Evolutionary conservation across 2,113 vertebrate species (phyloP), one percentile per base, ranked within the genome.

Genomic region (Phaetusa simplex): DNA sequence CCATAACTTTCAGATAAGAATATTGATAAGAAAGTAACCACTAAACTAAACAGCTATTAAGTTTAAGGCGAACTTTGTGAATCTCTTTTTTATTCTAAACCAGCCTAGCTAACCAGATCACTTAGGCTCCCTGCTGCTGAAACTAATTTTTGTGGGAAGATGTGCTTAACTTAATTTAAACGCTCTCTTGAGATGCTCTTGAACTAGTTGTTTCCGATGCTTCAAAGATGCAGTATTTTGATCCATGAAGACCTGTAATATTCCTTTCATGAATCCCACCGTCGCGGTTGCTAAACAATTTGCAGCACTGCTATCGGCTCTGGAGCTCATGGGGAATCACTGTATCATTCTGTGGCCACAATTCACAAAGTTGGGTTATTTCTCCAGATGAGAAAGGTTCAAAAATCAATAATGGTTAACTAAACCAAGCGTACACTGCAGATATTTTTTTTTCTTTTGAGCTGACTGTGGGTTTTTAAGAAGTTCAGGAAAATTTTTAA

Each of bases 221-320:
- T 85, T 90, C 78, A 72, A 45, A 91, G 79, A 49, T 58, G 58
- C 91, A 82, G 40, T 53, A 29, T 91, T 95, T 91, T 93, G 87
- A 95, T 94, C 84, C 73, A 36, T 85, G 81, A 94, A 95, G 84
- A 76, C 61, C 84, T 76, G 30, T 67, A 85, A 79, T 67, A 89
- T 40, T 76, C 77, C 58, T 93, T 96, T 91, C 52, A 85, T 93
- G 72, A 91, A 85, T 89, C 17, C 53, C n/a, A n/a, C 56, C 69
- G 61, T 82, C 32, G 14, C 3, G 22, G 56, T 43, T 89, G 65
- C 62, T 95, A 93, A 95, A 96, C 70, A 81, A 77, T 84, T 95
- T 11, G 15, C 80, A 82, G 64, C 2, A 21, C 61, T 82, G 24
- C 52, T 82, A 13, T 86, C 1, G 2, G 65, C 27, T 70, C 52